Percentiles rank a stretch among this genome's conserved stretches.
Conservation (phyloP, 1,140 invertebrate genomes). For the Drepana arcuata region DNA sequence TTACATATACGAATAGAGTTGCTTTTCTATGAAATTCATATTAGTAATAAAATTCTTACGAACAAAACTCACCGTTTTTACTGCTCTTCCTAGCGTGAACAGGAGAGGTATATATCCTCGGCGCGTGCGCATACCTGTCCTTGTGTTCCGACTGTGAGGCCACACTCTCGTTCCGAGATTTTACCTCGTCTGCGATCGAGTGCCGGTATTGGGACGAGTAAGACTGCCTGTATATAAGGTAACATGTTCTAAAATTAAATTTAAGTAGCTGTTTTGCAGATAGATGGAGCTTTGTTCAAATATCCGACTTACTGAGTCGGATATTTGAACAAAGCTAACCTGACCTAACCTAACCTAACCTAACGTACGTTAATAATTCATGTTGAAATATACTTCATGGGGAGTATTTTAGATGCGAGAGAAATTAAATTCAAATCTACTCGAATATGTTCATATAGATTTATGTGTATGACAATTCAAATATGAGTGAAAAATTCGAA, state of each 20-base stretch:
- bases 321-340: too few relatives aligned
- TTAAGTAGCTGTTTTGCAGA: background rate
- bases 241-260: background rate
- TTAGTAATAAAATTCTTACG: constrained; percentile 6
- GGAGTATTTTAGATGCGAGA: too few relatives aligned
- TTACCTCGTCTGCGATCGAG: constrained; percentile 58
- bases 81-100: constrained; percentile 55
- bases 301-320: too few relatives aligned
- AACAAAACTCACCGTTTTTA: constrained; percentile 54
- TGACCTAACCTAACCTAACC: too few relatives aligned
- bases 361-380: too few relatives aligned
- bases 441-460: too few relatives aligned
- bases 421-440: too few relatives aligned
- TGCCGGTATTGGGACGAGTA: constrained; percentile 58
- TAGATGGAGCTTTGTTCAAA: too few relatives aligned
- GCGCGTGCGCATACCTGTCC: constrained; percentile 59
- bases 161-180: constrained; percentile 49
- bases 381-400: too few relatives aligned
- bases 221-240: constrained; percentile 22
- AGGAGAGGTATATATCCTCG: constrained; percentile 63
- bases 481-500: background rate
- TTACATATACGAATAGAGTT: too few relatives aligned
- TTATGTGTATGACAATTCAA: background rate
- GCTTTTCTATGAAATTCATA: too few relatives aligned
- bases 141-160: constrained; percentile 54